Conservation (phyloP, 2,888 invertebrate species). For the Zaprionus lineosus region DNA sequence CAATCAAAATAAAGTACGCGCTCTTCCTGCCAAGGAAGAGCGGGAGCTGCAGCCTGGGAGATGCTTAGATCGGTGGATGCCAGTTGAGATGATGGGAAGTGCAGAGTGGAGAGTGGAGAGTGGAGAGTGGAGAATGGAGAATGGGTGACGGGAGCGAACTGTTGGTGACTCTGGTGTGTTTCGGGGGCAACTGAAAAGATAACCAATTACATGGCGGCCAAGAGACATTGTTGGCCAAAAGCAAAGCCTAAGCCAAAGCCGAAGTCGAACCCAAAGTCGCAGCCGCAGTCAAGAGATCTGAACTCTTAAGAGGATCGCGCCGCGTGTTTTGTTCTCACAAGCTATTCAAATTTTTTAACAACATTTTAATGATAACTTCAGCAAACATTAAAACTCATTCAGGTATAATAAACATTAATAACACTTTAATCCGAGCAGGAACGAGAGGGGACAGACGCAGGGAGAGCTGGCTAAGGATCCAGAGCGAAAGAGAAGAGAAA, state of each 20-base stretch:
- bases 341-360: conserved; percentile 79
- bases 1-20: conserved; percentile 77
- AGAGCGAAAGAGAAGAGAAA: too few relatives aligned
- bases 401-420: conserved; percentile 81
- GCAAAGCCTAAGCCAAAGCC: not conserved
- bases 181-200: conserved; percentile 36
- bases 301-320: conserved; percentile 23
- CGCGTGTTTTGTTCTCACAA: conserved; percentile 60
- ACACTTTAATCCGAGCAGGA: conserved; percentile 76
- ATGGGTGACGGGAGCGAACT: too few relatives aligned
- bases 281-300: too few relatives aligned
- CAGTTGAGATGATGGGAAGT: too few relatives aligned
- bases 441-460: conserved; percentile 3
- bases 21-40: conserved; percentile 62
- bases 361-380: conserved; percentile 80
- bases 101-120: not conserved
- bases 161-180: conserved; percentile 4
- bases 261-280: not conserved
- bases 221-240: conserved; percentile 52
- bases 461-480: too few relatives aligned
- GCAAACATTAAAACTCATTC: conserved; percentile 81
- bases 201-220: conserved; percentile 57
- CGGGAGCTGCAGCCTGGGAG: not conserved
- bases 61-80: too few relatives aligned
- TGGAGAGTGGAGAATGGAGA: too few relatives aligned